Conservation (phyloP, 2,797 vertebrate species). For the Cacajao melanocephalus region DNA sequence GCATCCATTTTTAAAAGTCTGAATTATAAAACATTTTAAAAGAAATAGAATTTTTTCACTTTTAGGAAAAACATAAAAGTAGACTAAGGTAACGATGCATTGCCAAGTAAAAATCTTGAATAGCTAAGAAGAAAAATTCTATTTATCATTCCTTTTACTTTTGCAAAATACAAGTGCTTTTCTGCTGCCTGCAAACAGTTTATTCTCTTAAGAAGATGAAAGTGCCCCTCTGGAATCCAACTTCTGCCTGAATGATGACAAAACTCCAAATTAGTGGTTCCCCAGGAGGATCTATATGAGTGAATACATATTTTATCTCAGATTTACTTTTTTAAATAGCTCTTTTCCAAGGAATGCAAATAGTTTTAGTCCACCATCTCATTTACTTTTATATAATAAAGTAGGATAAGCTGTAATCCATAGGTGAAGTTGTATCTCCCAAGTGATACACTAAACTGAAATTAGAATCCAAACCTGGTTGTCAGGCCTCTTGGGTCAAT, state of each 20-base stretch:
- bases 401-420: background rate
- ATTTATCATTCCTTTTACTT: constrained; percentile 32
- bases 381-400: constrained; percentile 44
- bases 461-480: background rate
- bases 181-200: background rate
- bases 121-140: constrained; percentile 52
- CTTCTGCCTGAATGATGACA: constrained; percentile 4
- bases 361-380: background rate
- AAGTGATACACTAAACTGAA: background rate
- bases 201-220: constrained; percentile 50
- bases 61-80: constrained; percentile 1
- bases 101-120: constrained; percentile 35
- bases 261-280: constrained; percentile 58
- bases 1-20: background rate
- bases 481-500: background rate
- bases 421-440: background rate
- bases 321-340: constrained; percentile 38
- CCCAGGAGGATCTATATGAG: background rate
- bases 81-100: background rate
- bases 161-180: constrained; percentile 32
- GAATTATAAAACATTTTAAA: constrained; percentile 51
- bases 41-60: background rate
- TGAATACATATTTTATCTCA: constrained; percentile 35
- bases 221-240: constrained; percentile 28
- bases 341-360: constrained; percentile 34